Evolutionary conservation across 2,797 vertebrate genomes (phyloP), one percentile per base, ranked within the genome.

Genomic region (Crax fasciolata): DNA sequence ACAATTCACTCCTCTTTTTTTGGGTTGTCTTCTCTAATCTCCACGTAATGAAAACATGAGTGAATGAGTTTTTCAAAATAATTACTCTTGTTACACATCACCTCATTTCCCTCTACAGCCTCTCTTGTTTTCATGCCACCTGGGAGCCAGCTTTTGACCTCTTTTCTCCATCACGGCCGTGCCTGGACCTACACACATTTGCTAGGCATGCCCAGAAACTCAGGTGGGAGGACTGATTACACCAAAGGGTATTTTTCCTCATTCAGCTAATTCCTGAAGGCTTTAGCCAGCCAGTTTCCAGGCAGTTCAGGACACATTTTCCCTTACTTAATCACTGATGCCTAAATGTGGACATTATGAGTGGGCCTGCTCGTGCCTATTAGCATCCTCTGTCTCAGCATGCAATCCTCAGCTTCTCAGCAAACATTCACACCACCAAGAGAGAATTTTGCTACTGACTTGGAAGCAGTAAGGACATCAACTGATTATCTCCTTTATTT

Each of bases 61-160:
- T 6, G 13, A 80, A 52, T 28, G 35, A 91, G 63, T 57, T 27
- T 35, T 23, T 0, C 8, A 2, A 30, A 79, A 48, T 23, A 71
- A 84, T 78, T 72, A 27, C 23, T 90, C 48, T 71, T 49, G 14
- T 13, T 70, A 24, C 7, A 0, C 44, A 39, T 63, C 83, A 70
- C 66, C 62, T 88, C 80, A 54, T 84, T 91, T 80, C 41, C 24
- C 76, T 15, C 68, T 3, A 24, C 44, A 74, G 43, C 23, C 55
- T 52, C 4, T 0, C 54, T 54, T 3, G 3, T 66, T 57, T 41
- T 49, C 12, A 0, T 3, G 28, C 13, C 2, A 1, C 23, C 38
- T 61, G 12, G 54, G 74, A 83, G 4, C 28, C 65, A 18, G 25
- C 30, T 13, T 73, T 65, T 48, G 48, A 11, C 57, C 62, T 54